Base-by-base conservation (phyloP, 2,113 vertebrate species). In the Erythrocercus mccallii region DNA sequence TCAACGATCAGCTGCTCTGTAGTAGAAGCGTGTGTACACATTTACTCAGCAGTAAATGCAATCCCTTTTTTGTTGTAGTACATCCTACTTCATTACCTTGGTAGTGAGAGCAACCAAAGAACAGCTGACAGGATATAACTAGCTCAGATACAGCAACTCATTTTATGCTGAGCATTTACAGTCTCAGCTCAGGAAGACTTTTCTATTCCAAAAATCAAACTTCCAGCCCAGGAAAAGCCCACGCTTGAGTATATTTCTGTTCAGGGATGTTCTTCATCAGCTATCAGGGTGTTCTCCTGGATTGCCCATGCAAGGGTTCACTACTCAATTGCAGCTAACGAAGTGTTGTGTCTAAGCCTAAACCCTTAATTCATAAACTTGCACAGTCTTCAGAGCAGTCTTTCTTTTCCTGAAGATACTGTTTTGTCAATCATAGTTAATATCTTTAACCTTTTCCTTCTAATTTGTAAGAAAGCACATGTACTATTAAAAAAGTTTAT, bases 11-110 rank as follows among this genome's bases (percentile, higher is more conserved):
- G 56, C 42, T 91, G 66, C 57, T 94, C 51, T 38, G 60, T 44
- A 42, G 33, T 15, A 73, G 38, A 81, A 62, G 30, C 77, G 74
- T 8, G 6, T 25, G 65, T 37, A 74, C 47, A 73, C 56, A 33
- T 66, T 86, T 62, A 81, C 64, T 83, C 72, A 54, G 58, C 7
- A 3, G 47, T 35, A 78, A 94, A 62, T 30, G 45, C 38, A 89
- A 81, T 64, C 79, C 51, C 35, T 70, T 89, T 83, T 94, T 57
- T 74, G 35, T 51, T 68, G 44, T 37, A 76, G 79, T 92, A 81
- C 77, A 45, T 71, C 42, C 23, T 42, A 48, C 24, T 66, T 91
- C 68, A 84, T 58, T 81, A 80, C 72, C 62, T 81, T 37, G 30
- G 60, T 54, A 81, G 44, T 12, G n/a, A 73, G n/a, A 92, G 40